Conservation (phyloP, 1,140 invertebrate genomes). For the Solenopsis fugax region DNA sequence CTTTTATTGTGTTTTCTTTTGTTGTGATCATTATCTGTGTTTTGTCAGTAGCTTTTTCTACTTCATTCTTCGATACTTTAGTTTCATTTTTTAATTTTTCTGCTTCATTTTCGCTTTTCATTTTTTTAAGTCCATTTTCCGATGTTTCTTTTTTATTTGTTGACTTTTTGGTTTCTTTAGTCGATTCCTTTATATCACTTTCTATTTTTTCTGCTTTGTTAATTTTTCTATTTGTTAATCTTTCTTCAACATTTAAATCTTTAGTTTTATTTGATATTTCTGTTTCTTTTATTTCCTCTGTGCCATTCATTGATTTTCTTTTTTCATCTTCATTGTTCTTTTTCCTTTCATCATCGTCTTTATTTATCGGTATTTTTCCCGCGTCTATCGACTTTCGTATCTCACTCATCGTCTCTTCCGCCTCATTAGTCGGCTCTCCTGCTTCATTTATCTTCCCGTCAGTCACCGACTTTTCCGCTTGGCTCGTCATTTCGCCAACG, state of each 20-base stretch:
- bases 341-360: neutral
- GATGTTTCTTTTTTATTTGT: neutral
- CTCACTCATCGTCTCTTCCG: conserved; percentile 2
- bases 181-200: conserved; percentile 5
- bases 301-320: neutral
- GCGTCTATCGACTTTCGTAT: neutral
- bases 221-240: neutral
- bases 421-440: neutral
- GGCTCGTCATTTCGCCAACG: conserved; percentile 9
- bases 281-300: neutral
- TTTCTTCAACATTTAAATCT: conserved; percentile 9
- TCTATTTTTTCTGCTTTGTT: neutral
- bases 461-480: conserved; percentile 20
- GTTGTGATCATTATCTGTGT: neutral
- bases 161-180: neutral
- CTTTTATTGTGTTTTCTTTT: conserved; percentile 2
- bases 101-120: neutral
- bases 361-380: conserved; percentile 6
- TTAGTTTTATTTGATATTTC: conserved; percentile 15
- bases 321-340: neutral
- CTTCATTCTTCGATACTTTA: neutral
- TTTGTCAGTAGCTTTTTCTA: neutral
- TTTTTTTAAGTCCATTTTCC: neutral
- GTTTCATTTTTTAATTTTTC: neutral
- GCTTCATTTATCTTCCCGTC: conserved; percentile 33